phyloP scores from a whole-genome alignment of 2,888 invertebrate genomes.

The Empis stercorea region DNA sequence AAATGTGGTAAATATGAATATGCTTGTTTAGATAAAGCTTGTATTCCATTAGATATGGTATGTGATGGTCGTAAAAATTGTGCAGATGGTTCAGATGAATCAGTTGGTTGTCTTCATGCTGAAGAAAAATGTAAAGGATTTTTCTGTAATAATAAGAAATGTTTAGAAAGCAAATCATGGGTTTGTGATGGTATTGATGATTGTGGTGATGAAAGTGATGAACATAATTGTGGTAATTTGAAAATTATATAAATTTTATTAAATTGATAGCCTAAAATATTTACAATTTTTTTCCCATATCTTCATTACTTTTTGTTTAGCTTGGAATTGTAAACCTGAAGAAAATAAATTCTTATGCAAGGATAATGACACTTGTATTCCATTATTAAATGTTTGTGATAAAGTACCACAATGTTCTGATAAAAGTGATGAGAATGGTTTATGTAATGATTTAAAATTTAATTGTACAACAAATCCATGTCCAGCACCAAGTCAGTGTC shows the following conservation, averaged over 20 bases:
- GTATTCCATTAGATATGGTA: slow-evolving; percentile 51
- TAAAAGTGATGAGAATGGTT: slow-evolving; percentile 45
- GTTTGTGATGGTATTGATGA: slow-evolving; percentile 44
- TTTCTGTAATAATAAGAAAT: slow-evolving; percentile 44
- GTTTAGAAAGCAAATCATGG: slow-evolving; percentile 39
- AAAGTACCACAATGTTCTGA: slow-evolving; percentile 44
- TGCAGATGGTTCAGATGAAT: slow-evolving; percentile 57
- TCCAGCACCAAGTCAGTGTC: slow-evolving; percentile 32
- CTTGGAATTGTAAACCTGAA: slow-evolving; percentile 37
- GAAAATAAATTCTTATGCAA: slow-evolving; percentile 41
- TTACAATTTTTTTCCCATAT: too few relatives aligned
- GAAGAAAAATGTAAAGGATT: slow-evolving; percentile 46
- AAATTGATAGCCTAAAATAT: too few relatives aligned
- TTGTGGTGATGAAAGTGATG: slow-evolving; percentile 45
- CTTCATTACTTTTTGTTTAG: too few relatives aligned
- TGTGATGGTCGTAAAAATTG: slow-evolving; percentile 67
- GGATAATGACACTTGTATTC: slow-evolving; percentile 42
- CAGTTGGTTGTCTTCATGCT: slow-evolving; percentile 30
- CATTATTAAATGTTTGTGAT: slow-evolving; percentile 42
- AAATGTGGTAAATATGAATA: slow-evolving; percentile 27
- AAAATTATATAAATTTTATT: too few relatives aligned
- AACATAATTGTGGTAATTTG: slow-evolving; percentile 42
- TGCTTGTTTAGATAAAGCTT: slow-evolving; percentile 36
- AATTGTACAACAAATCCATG: slow-evolving; percentile 24
- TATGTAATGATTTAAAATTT: slow-evolving; percentile 24